Evolutionary conservation across 1,140 invertebrate species (phyloP).

Genomic region (Drosophila nikananu): DNA sequence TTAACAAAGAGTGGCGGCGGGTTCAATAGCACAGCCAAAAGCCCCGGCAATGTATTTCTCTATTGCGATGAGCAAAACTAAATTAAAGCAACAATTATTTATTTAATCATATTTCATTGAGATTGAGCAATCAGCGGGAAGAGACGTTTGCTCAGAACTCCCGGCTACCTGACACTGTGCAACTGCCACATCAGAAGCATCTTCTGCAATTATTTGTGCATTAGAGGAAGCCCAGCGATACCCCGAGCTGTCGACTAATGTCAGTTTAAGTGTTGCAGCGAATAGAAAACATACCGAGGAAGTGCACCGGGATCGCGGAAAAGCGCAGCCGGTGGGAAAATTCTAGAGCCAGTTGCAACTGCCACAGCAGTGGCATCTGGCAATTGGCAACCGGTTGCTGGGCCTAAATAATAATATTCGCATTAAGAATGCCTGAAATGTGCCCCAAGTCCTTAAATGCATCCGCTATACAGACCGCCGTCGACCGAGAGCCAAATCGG

Average conservation of each 20-base stretch:
- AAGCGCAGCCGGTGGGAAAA: slow-evolving; percentile 57
- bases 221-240: slow-evolving; percentile 67
- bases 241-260: slow-evolving; percentile 63
- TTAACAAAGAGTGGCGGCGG: slow-evolving; percentile 36
- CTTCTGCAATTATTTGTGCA: slow-evolving; percentile 81
- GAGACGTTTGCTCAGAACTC: slow-evolving; percentile 36
- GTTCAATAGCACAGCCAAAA: slow-evolving; percentile 28
- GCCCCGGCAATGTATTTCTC: slow-evolving; percentile 50
- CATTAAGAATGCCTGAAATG: slow-evolving; percentile 72
- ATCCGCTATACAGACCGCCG: slow-evolving; percentile 33
- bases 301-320: slow-evolving; percentile 30
- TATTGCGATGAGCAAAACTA: slow-evolving; percentile 64
- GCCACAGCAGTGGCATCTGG: slow-evolving; percentile 23
- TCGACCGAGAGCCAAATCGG: slow-evolving; percentile 38
- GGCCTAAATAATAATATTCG: slow-evolving; percentile 36
- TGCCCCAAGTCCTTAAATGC: slow-evolving; percentile 70
- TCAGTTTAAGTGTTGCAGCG: slow-evolving; percentile 79
- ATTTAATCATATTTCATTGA: slow-evolving; percentile 82
- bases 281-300: slow-evolving; percentile 53
- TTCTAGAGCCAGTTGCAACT: slow-evolving; percentile 3
- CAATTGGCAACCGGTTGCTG: slow-evolving; percentile 43
- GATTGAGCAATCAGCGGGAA: slow-evolving; percentile 75
- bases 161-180: slow-evolving; percentile 39
- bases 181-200: slow-evolving; percentile 44
- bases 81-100: slow-evolving; percentile 82